Percentiles rank a stretch among this genome's conserved stretches.
These are phyloP conservation scores for Proteles cristata DNA, from an alignment of 2,113 vertebrate species.

Conservation along the genomic window DNA sequence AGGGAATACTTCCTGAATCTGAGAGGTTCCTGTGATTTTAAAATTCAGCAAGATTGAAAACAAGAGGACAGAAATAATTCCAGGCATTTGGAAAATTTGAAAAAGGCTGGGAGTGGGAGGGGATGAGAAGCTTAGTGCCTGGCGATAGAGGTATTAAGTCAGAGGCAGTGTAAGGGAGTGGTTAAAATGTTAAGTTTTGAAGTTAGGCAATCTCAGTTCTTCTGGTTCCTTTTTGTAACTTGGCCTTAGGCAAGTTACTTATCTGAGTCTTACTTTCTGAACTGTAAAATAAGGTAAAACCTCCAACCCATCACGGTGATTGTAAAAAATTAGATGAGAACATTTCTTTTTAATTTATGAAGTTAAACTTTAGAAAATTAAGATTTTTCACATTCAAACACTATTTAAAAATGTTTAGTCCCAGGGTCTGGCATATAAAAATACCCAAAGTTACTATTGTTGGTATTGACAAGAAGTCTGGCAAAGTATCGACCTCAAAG, in stretches of 20 bases:
- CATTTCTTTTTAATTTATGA: slow-evolving; percentile 13
- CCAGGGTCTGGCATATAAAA: background rate
- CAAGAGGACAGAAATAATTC: slow-evolving; percentile 69
- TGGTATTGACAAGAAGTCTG: background rate
- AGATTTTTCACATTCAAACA: background rate
- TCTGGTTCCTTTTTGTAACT: background rate
- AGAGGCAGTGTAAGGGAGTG: background rate
- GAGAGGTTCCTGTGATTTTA: slow-evolving; percentile 63
- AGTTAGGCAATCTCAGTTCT: background rate
- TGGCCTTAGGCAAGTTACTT: background rate
- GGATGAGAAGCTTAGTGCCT: background rate
- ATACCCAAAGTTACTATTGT: background rate
- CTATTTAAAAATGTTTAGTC: background rate
- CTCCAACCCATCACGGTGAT: background rate
- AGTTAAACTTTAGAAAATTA: background rate
- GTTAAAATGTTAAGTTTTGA: background rate
- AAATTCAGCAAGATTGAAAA: slow-evolving; percentile 64
- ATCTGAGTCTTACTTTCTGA: background rate
- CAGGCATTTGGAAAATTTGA: slow-evolving; percentile 62
- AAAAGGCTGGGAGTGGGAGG: slow-evolving; percentile 44
- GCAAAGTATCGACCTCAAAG: background rate
- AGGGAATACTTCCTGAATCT: slow-evolving; percentile 51
- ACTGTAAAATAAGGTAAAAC: background rate
- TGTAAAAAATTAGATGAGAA: background rate
- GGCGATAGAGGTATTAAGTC: background rate